A percentile compares a stretch with the other conserved stretches of the same genome.
Conservation (phyloP, 2,113 vertebrate genomes). For the Okapia johnstoni region DNA sequence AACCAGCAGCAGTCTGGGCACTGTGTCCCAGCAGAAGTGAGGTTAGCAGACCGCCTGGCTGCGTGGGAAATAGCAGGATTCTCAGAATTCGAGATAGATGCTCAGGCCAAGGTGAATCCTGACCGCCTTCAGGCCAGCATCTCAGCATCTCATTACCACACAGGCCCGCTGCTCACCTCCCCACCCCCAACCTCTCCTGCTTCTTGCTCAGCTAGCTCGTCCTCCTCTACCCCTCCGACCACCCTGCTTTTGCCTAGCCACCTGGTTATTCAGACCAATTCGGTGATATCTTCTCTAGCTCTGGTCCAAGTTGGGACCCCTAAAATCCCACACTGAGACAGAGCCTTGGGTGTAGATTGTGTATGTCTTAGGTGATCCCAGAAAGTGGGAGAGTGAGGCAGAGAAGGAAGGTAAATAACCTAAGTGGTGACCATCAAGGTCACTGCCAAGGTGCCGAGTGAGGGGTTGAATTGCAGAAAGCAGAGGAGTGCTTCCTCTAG, state of each 20-base stretch:
- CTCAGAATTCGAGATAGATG: neutral
- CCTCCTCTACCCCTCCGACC: neutral
- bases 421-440: no score
- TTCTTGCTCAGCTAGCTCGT: rapidly evolving
- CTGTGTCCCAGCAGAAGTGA: no score
- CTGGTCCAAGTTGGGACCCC: neutral
- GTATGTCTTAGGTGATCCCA: no score
- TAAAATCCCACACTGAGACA: neutral
- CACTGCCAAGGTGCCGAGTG: neutral
- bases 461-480: neutral
- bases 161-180: rapidly evolving
- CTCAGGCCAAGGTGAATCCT: rapidly evolving
- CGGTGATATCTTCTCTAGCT: neutral
- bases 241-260: no score
- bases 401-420: no score
- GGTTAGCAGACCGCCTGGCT: rapidly evolving
- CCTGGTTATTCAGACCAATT: no score
- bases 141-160: neutral
- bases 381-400: neutral
- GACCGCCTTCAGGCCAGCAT: rapidly evolving
- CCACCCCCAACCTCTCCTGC: no score
- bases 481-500: rapidly evolving
- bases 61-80: neutral
- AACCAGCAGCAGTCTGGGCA: neutral
- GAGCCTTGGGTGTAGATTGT: neutral